Evolutionary conservation across 53 echinoderm and acorn worm genomes (phyloP).

Genomic region (Zoroaster sp.): DNA sequence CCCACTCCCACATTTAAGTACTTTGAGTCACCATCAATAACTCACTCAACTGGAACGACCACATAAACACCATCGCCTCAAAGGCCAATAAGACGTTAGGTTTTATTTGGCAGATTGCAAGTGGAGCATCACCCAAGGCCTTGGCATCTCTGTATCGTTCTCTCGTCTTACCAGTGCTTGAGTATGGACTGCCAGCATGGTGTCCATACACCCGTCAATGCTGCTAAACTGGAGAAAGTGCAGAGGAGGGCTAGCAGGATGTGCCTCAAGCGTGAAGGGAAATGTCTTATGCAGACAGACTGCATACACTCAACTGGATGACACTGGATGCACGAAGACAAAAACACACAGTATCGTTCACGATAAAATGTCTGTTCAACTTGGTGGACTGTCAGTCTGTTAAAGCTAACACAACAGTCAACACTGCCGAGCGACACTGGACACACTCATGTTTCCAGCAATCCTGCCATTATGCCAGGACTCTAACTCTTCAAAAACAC

Average conservation of each 20-base stretch:
- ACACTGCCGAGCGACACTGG: background rate
- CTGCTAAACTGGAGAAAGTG: background rate
- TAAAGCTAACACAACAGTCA: background rate
- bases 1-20: background rate
- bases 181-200: constrained; percentile 35
- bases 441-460: background rate
- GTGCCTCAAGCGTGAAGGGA: background rate
- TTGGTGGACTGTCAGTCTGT: background rate
- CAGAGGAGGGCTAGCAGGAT: constrained; percentile 35
- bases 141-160: background rate
- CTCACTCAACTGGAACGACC: constrained; percentile 4
- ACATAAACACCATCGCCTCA: background rate
- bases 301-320: background rate
- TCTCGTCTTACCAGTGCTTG: constrained; percentile 10
- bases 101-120: constrained; percentile 17
- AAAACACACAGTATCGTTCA: background rate
- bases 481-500: background rate
- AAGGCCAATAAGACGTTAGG: constrained; percentile 12
- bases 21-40: constrained; percentile 2
- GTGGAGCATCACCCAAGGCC: constrained; percentile 4
- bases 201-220: background rate
- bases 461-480: constrained; percentile 6
- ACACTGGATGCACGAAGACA: background rate
- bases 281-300: constrained; percentile 29
- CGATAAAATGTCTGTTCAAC: background rate